Percentiles rank a stretch among this genome's conserved stretches.
Conservation (phyloP, 2,113 vertebrate species). For the Origma solitaria region DNA sequence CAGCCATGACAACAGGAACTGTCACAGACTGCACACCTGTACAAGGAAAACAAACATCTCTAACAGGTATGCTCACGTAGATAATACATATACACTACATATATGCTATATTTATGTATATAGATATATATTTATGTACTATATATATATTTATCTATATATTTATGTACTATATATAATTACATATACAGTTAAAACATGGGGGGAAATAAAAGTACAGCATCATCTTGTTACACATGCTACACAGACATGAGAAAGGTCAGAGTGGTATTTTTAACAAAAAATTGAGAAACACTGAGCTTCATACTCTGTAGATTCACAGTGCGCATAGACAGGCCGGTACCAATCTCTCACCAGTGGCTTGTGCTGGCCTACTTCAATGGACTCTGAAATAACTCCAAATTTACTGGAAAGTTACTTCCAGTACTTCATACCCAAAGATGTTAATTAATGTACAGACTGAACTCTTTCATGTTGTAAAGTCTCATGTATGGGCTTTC, state of each 20-base stretch:
- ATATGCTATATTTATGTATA: too few relatives aligned
- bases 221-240: background rate
- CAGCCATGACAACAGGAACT: constrained; percentile 76
- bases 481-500: background rate
- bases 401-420: background rate
- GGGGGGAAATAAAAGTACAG: background rate
- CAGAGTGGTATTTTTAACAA: background rate
- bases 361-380: background rate
- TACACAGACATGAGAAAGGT: background rate
- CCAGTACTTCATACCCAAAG: background rate
- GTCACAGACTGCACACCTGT: background rate
- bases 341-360: background rate
- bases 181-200: background rate
- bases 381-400: background rate
- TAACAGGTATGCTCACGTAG: background rate
- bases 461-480: background rate
- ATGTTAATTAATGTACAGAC: background rate
- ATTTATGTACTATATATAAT: background rate
- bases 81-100: background rate
- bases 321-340: rapidly evolving
- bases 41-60: background rate
- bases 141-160: too few relatives aligned
- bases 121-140: background rate
- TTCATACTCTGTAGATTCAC: background rate
- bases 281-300: background rate